phyloP scores from a whole-genome alignment of 2,113 vertebrate species.

The Epinephelus moara region DNA sequence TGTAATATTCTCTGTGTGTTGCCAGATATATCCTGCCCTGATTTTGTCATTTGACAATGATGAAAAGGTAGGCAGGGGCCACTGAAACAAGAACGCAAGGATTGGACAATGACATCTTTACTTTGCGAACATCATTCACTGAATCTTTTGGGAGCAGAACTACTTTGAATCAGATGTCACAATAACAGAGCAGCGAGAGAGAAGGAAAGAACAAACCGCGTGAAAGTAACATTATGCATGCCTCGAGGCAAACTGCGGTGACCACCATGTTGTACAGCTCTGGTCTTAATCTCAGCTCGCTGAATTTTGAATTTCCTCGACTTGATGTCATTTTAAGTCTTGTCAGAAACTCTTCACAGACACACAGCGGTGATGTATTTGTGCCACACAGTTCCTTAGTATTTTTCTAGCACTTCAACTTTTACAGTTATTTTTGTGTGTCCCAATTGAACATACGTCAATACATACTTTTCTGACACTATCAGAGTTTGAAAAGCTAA shows the following conservation, averaged over 20 bases:
- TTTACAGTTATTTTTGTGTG: constrained; percentile 2
- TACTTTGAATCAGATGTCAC: constrained; percentile 44
- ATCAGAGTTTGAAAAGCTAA: constrained; percentile 1
- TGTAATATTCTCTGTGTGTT: constrained; percentile 20
- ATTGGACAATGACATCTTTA: constrained; percentile 33
- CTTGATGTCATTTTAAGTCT: constrained; percentile 21
- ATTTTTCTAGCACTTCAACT: constrained; percentile 3
- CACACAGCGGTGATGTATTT: neutral
- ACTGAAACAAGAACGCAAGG: constrained; percentile 19
- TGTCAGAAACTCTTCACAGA: neutral
- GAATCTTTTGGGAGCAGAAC: constrained; percentile 16
- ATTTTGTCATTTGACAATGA: constrained; percentile 41
- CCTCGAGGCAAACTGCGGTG: constrained; percentile 38
- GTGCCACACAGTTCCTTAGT: neutral
- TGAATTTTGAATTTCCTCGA: constrained; percentile 16
- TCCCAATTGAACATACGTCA: neutral
- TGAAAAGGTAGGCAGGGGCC: neutral
- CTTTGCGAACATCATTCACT: constrained; percentile 21
- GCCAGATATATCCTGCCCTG: neutral
- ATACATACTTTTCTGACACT: neutral
- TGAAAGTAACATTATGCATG: constrained; percentile 41
- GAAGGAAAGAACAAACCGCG: constrained; percentile 2
- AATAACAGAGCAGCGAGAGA: constrained; percentile 22
- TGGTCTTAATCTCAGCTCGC: constrained; percentile 41
- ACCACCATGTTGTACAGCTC: constrained; percentile 41